A percentile compares a stretch with the other conserved stretches of the same genome.
Conservation (phyloP, 2,797 vertebrate genomes). For the Cossypha niveicapilla region DNA sequence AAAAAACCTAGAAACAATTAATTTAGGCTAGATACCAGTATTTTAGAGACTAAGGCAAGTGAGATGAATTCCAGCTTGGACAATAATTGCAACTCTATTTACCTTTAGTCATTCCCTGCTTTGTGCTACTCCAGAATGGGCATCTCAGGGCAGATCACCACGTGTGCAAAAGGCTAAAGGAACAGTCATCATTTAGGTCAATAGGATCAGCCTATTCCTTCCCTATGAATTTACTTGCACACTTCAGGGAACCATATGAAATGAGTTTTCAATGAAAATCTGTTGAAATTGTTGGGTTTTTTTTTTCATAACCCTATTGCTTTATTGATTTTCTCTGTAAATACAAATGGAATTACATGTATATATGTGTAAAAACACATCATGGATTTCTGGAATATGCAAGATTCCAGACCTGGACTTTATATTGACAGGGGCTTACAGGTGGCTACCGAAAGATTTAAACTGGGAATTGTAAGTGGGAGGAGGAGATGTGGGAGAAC, state of each 20-base stretch:
- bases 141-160: not conserved
- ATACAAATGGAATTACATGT: not conserved
- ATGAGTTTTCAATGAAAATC: not conserved
- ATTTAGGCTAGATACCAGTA: not conserved
- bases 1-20: not conserved
- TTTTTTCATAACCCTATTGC: not conserved
- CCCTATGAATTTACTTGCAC: not conserved
- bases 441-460: not conserved
- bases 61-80: not conserved
- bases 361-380: not conserved
- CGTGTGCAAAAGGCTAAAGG: not conserved
- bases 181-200: not conserved
- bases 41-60: not conserved
- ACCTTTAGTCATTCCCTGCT: not conserved
- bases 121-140: not conserved
- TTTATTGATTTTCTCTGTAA: not conserved
- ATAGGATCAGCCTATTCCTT: not conserved
- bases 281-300: not conserved
- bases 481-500: not conserved
- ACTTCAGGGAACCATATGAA: not conserved
- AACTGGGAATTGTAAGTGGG: not conserved
- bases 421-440: not conserved
- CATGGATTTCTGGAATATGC: not conserved
- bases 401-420: not conserved
- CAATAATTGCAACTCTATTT: not conserved